These are phyloP conservation scores for Drosophila burlai DNA, from an alignment of 1,140 invertebrate genomes.

Conservation along the genomic window DNA sequence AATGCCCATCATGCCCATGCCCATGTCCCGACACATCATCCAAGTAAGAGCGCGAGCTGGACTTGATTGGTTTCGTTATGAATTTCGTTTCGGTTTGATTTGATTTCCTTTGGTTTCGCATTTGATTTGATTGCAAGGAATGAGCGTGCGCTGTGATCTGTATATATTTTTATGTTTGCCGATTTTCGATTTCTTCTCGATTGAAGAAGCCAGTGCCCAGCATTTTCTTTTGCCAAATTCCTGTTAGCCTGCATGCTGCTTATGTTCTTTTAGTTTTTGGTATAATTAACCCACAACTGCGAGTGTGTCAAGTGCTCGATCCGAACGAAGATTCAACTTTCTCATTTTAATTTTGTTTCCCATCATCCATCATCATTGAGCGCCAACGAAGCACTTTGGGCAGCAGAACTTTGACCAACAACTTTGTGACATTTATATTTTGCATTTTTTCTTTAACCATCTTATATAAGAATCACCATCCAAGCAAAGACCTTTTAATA, in stretches of 20 bases:
- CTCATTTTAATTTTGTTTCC: conserved; percentile 51
- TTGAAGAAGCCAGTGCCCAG: conserved; percentile 6
- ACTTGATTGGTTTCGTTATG: conserved; percentile 36
- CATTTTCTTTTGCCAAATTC: conserved; percentile 14
- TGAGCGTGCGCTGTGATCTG: conserved; percentile 52
- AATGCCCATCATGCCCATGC: conserved; percentile 53
- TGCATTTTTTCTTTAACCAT: conserved; percentile 33
- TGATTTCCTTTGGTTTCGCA: conserved; percentile 30
- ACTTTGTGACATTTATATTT: conserved; percentile 32
- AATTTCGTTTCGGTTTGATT: conserved; percentile 40
- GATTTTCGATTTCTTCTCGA: conserved; percentile 21
- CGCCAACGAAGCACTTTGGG: conserved; percentile 23
- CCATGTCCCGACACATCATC: conserved; percentile 67
- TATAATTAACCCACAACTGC: conserved; percentile 43
- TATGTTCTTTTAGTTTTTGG: conserved; percentile 53
- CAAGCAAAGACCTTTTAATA: neutral
- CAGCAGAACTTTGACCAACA: conserved; percentile 11
- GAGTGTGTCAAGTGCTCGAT: conserved; percentile 40
- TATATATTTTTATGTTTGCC: conserved; percentile 39
- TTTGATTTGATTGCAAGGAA: conserved; percentile 55
- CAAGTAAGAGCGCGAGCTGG: conserved; percentile 79
- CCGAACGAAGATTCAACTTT: conserved; percentile 15
- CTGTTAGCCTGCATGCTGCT: conserved; percentile 57
- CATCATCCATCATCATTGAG: conserved; percentile 43
- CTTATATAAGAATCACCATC: neutral